Conservation (phyloP, 2,888 invertebrate species). For the Phaedon cochleariae region DNA sequence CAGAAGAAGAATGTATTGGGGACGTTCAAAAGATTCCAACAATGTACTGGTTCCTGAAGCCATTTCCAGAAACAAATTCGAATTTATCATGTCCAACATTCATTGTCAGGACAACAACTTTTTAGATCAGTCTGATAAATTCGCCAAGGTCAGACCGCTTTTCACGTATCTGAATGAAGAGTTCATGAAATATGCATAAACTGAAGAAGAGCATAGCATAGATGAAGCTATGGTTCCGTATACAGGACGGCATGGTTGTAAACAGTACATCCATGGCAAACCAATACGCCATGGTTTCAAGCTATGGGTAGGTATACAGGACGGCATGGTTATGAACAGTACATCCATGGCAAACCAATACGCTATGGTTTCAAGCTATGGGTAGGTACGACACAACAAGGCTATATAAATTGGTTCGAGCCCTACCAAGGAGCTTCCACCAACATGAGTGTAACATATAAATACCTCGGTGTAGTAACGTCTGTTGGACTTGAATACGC, state of each 20-base stretch:
- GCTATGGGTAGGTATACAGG: too few relatives aligned
- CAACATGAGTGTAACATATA: constrained; percentile 40
- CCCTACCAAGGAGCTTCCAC: too few relatives aligned
- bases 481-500: constrained; percentile 31
- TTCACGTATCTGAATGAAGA: constrained; percentile 43
- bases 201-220: constrained; percentile 48
- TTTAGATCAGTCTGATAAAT: constrained; percentile 44
- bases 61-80: constrained; percentile 49
- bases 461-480: constrained; percentile 34
- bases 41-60: constrained; percentile 44
- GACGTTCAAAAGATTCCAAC: constrained; percentile 43
- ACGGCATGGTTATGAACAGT: too few relatives aligned
- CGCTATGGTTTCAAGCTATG: too few relatives aligned
- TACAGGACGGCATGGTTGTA: constrained; percentile 50
- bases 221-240: constrained; percentile 56
- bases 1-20: constrained; percentile 45
- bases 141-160: constrained; percentile 48
- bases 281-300: too few relatives aligned
- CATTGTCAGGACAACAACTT: constrained; percentile 48
- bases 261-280: too few relatives aligned
- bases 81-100: constrained; percentile 47
- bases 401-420: constrained; percentile 46
- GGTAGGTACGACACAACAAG: too few relatives aligned
- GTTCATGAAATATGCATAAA: constrained; percentile 45
- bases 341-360: too few relatives aligned